Conservation (phyloP, 2,797 vertebrate species). For the Phataginus tetradactyla region DNA sequence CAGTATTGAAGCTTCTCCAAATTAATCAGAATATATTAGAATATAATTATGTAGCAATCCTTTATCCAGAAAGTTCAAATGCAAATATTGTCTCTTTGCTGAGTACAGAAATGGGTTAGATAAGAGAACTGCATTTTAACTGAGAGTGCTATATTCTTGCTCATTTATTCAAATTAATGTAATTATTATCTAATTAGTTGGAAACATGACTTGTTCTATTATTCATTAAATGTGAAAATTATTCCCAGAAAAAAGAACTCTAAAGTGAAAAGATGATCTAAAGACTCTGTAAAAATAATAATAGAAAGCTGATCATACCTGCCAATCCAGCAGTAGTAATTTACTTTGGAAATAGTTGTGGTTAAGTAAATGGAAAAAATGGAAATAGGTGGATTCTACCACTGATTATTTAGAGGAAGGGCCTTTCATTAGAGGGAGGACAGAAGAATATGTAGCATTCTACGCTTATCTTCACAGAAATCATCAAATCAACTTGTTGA, state of each 20-base stretch:
- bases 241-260: slow-evolving; percentile 58
- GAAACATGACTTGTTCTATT: slow-evolving; percentile 75
- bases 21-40: slow-evolving; percentile 85
- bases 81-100: slow-evolving; percentile 82
- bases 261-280: slow-evolving; percentile 42
- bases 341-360: slow-evolving; percentile 67
- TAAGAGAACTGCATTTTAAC: slow-evolving; percentile 81
- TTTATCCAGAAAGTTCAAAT: slow-evolving; percentile 86
- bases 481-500: background rate
- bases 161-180: slow-evolving; percentile 83
- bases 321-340: slow-evolving; percentile 27
- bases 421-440: slow-evolving; percentile 13
- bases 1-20: slow-evolving; percentile 70
- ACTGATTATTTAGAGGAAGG: slow-evolving; percentile 44
- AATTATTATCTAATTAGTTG: slow-evolving; percentile 85
- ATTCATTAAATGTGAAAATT: slow-evolving; percentile 80
- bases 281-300: slow-evolving; percentile 67
- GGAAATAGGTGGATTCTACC: slow-evolving; percentile 59
- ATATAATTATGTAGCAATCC: slow-evolving; percentile 81
- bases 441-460: slow-evolving; percentile 3
- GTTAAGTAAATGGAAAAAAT: slow-evolving; percentile 58
- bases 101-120: slow-evolving; percentile 68
- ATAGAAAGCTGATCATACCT: slow-evolving; percentile 51
- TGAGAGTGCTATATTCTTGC: slow-evolving; percentile 66
- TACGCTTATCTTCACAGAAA: background rate